A percentile compares a stretch with the other conserved stretches of the same genome.
Evolutionary conservation across 2,113 vertebrate species (phyloP).

Genomic region (Stictonetta naevosa): DNA sequence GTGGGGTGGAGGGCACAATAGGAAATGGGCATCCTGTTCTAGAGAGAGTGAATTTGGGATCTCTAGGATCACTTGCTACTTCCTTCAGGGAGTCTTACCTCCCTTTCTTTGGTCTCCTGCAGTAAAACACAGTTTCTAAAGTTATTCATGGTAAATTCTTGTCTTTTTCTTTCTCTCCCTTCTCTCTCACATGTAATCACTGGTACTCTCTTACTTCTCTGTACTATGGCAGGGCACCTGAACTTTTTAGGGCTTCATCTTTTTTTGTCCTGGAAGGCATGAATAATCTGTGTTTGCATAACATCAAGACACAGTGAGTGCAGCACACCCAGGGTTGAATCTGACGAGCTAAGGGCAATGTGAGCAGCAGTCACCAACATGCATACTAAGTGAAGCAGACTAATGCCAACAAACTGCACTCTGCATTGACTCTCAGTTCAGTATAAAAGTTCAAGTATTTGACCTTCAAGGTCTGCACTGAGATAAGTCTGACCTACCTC

Average conservation of each 20-base stretch:
- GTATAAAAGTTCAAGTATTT: not conserved
- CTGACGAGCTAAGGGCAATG: not conserved
- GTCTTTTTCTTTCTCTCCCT: not conserved
- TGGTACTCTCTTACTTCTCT: not conserved
- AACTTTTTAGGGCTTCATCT: not conserved
- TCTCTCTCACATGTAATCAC: not conserved
- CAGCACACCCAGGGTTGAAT: not conserved
- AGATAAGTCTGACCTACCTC: not conserved
- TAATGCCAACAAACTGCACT: not conserved
- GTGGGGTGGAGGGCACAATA: too few relatives aligned
- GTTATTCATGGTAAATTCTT: not conserved
- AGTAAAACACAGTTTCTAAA: not conserved
- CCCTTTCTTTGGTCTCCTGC: not conserved
- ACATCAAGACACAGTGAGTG: not conserved
- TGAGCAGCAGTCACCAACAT: not conserved
- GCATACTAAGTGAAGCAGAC: not conserved
- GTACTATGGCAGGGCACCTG: not conserved
- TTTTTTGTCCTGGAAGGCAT: not conserved
- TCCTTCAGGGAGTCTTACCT: not conserved
- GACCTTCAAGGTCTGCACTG: not conserved
- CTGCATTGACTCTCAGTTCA: fast-evolving
- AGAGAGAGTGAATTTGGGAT: not conserved
- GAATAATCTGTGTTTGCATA: not conserved
- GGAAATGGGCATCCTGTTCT: not conserved
- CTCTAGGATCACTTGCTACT: not conserved